Evolutionary conservation across 2,113 vertebrate species (phyloP).

Genomic region (Bettongia penicillata): DNA sequence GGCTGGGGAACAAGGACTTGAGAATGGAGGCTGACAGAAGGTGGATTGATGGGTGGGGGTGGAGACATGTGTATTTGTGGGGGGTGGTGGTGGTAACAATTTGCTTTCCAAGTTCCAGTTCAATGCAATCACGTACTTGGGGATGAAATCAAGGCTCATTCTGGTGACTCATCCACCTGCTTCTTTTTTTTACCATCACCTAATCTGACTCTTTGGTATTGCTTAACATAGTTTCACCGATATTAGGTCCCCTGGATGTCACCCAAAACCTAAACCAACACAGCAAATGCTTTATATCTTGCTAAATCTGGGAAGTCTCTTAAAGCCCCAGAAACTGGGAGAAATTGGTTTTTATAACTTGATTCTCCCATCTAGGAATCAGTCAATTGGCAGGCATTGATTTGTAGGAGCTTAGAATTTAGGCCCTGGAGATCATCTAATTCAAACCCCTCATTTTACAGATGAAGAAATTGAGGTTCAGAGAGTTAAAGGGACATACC

Average conservation of each 20-base stretch:
- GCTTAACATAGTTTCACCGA: slow-evolving; percentile 63
- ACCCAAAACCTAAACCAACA: slow-evolving; percentile 73
- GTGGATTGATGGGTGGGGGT: slow-evolving; percentile 62
- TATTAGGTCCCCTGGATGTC: slow-evolving; percentile 68
- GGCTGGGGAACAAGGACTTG: slow-evolving; percentile 63
- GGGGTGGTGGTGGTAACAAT: slow-evolving; percentile 21
- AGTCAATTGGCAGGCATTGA: not conserved
- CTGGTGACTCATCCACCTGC: slow-evolving; percentile 62
- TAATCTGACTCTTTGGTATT: slow-evolving; percentile 58
- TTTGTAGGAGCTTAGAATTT: not conserved
- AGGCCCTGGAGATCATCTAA: not conserved
- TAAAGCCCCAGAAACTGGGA: not conserved
- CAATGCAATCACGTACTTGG: slow-evolving; percentile 44
- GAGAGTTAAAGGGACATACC: not conserved
- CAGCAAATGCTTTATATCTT: slow-evolving; percentile 58
- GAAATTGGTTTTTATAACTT: not conserved
- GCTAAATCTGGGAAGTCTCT: not conserved
- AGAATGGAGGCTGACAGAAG: slow-evolving; percentile 49
- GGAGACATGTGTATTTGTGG: not conserved
- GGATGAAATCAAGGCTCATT: not conserved
- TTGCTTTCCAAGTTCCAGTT: slow-evolving; percentile 60
- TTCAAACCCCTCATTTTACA: not conserved
- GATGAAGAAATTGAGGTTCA: not conserved
- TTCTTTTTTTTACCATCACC: slow-evolving; percentile 33
- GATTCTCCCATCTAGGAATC: not conserved